Base-by-base conservation (phyloP, 2,888 invertebrate genomes). In the Lymantria monacha region DNA sequence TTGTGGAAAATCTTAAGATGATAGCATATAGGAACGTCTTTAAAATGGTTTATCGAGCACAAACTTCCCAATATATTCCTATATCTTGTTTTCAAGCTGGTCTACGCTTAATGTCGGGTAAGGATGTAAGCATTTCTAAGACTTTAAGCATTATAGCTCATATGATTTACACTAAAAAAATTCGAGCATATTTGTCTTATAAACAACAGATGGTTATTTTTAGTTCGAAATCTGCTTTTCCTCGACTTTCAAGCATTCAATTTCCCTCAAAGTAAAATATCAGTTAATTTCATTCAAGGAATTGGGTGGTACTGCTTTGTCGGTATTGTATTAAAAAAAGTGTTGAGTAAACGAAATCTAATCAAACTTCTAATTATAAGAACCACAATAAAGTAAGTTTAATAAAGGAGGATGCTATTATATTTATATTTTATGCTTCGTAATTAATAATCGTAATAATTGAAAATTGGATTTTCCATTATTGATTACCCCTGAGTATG, bases 181-280 rank as follows among this genome's bases (percentile, higher is more conserved):
- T 51, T 9, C 42, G 13, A n/a, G 51, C 44, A 5, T 47, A 47
- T 38, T n/a, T 47, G n/a, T 51, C 51, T 7, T 44, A 51, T n/a
- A 2, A 15, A 10, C 10, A 33, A n/a, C 13, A 51, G 9, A 3
- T 31, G 30, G 44, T 51, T 5, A 9, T 44, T 10, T 51, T 51
- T 30, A 11, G 22, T 5, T 12, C 14, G 3, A 30, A 46, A 8
- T 30, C 41, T 10, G 14, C 49, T 7, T 49, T 49, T 11, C 49
- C 49, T 9, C 45, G 33, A 22, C 11, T 49, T 14, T 33, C 44
- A 3, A 44, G 11, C 33, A 33, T 33, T 10, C 33, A 9, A 33
- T 10, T 10, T 33, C 33, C 10, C 2, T 22, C 22, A 22, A 22
- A 22, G 5, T 22, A 22, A 22, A 22, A 22, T 22, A 5, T 3